Percentiles rank a stretch among this genome's conserved stretches.
Conservation (phyloP, 2,888 invertebrate species). For the Tinea semifulvella region DNA sequence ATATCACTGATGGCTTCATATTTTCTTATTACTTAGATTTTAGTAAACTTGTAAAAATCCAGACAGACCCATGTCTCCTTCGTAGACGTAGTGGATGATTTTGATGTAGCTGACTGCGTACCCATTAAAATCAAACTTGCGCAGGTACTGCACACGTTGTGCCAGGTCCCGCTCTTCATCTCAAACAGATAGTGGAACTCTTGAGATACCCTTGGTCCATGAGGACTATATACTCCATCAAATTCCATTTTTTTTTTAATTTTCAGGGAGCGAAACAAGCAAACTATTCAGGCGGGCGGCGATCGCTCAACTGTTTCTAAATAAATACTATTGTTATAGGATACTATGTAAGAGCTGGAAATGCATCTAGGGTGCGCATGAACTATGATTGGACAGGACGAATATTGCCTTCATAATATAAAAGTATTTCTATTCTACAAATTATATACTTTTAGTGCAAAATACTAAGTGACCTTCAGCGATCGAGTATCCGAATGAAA, state of each 20-base stretch:
- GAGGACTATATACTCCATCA: too few species aligned
- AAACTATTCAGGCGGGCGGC: neutral
- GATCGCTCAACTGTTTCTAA: neutral
- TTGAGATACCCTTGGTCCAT: neutral
- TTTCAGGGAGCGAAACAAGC: too few species aligned
- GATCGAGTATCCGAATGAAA: too few species aligned
- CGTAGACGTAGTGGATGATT: neutral
- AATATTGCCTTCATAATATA: too few species aligned
- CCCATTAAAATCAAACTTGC: neutral
- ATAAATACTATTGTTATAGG: neutral
- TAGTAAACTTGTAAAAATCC: neutral
- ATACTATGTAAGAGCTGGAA: neutral
- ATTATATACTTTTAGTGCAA: too few species aligned
- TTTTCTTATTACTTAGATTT: too few species aligned
- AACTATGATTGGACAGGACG: too few species aligned
- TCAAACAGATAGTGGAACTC: neutral
- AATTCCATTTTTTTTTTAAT: too few species aligned
- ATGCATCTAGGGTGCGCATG: constrained; percentile 3
- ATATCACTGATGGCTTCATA: too few species aligned
- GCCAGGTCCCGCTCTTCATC: neutral
- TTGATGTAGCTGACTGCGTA: neutral
- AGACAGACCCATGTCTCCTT: neutral
- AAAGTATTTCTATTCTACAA: too few species aligned
- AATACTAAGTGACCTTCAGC: too few species aligned
- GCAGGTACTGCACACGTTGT: neutral